Conservation (phyloP, 2,113 vertebrate species). For the Saimiri boliviensis region DNA sequence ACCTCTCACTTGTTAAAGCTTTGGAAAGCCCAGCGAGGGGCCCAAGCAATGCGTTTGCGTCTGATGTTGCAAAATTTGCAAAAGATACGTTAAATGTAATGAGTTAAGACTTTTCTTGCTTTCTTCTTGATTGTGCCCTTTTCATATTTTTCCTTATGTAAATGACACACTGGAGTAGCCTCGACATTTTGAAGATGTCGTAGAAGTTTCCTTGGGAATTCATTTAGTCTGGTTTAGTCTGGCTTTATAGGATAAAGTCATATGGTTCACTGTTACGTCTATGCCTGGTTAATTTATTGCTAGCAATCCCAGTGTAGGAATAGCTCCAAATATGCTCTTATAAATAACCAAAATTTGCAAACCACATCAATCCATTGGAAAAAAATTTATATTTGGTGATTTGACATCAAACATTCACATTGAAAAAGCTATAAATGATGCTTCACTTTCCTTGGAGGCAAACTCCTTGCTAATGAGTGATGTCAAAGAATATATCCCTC, state of each 20-base stretch:
- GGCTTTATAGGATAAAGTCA: background rate
- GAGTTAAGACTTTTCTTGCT: background rate
- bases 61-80: background rate
- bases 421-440: background rate
- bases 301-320: background rate
- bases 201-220: background rate
- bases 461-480: background rate
- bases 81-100: background rate
- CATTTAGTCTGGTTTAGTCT: background rate
- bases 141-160: background rate
- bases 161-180: background rate
- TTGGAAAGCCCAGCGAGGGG: background rate
- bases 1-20: background rate
- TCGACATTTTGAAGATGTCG: background rate
- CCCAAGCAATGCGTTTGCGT: fast-evolving
- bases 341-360: background rate
- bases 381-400: background rate
- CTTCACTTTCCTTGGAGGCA: background rate
- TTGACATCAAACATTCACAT: background rate
- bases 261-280: background rate
- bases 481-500: background rate
- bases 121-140: background rate
- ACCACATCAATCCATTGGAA: background rate
- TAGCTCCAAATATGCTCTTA: background rate
- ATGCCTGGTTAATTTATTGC: background rate